Evolutionary conservation across 2,797 vertebrate species (phyloP).

Genomic region (Sphenopsis melanotis): DNA sequence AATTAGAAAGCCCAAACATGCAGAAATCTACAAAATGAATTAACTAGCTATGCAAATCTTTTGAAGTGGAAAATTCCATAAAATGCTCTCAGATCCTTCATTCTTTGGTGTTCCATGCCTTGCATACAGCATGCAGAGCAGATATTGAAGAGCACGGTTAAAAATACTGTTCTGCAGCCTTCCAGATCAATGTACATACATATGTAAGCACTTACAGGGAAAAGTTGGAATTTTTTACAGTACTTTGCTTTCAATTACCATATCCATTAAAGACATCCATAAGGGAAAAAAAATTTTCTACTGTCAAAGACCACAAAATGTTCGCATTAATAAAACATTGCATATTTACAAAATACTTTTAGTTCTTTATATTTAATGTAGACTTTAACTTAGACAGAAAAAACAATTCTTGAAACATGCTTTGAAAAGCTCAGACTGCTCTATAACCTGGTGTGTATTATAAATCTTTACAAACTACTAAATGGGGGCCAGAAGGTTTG

Average conservation of each 20-base stretch:
- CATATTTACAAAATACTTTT: not conserved
- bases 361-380: not conserved
- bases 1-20: not conserved
- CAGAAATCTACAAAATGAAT: not conserved
- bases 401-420: not conserved
- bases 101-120: not conserved
- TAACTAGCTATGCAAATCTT: not conserved
- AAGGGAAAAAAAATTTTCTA: not conserved
- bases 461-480: constrained; percentile 8
- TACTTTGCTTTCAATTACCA: not conserved
- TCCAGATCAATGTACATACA: not conserved
- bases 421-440: not conserved
- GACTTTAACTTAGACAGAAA: not conserved
- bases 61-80: not conserved
- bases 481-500: not conserved
- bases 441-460: not conserved
- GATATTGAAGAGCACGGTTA: not conserved
- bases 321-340: not conserved
- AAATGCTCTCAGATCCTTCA: not conserved
- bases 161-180: not conserved
- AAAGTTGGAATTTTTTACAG: not conserved
- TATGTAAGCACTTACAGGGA: not conserved
- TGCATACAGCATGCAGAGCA: not conserved
- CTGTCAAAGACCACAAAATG: not conserved
- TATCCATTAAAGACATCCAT: not conserved